A percentile compares a stretch with the other conserved stretches of the same genome.
phyloP scores from a whole-genome alignment of 2,113 vertebrate genomes.

The Hemiscyllium ocellatum region DNA sequence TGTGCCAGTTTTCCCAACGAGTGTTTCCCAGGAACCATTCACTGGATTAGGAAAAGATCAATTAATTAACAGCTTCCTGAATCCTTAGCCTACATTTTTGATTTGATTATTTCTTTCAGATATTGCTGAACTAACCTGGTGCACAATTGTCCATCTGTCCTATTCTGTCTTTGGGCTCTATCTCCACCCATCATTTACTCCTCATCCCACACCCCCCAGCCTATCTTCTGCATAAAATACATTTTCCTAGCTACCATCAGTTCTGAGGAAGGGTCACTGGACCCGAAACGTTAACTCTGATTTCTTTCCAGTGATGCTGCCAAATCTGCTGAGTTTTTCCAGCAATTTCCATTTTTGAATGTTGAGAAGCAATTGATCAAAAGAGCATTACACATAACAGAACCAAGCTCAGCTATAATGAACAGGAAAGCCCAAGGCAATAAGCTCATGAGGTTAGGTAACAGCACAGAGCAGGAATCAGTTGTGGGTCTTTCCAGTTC shows the following conservation, averaged over 20 bases:
- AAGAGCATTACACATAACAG: not conserved
- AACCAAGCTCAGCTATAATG: too few relatives aligned
- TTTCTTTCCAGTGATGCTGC: too few relatives aligned
- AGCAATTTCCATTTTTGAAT: not conserved
- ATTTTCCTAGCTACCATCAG: too few relatives aligned
- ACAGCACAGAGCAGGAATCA: not conserved
- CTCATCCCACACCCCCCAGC: too few relatives aligned
- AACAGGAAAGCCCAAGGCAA: not conserved
- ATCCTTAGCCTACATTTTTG: not conserved
- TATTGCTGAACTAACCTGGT: not conserved
- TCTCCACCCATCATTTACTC: too few relatives aligned
- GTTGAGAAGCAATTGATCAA: not conserved
- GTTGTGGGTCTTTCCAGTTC: not conserved
- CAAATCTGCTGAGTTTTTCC: too few relatives aligned
- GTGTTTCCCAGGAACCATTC: conserved; percentile 1
- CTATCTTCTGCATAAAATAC: too few relatives aligned
- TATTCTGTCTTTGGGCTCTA: too few relatives aligned
- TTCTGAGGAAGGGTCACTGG: too few relatives aligned
- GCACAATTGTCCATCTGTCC: too few relatives aligned
- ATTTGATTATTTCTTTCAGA: not conserved
- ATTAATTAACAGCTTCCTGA: not conserved
- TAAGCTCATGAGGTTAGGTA: not conserved
- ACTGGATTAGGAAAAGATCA: not conserved
- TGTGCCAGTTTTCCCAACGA: not conserved
- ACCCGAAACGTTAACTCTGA: too few relatives aligned